Percentiles rank a stretch among this genome's conserved stretches.
Conservation (phyloP, 2,797 vertebrate species). For the Chrysocyon brachyurus region DNA sequence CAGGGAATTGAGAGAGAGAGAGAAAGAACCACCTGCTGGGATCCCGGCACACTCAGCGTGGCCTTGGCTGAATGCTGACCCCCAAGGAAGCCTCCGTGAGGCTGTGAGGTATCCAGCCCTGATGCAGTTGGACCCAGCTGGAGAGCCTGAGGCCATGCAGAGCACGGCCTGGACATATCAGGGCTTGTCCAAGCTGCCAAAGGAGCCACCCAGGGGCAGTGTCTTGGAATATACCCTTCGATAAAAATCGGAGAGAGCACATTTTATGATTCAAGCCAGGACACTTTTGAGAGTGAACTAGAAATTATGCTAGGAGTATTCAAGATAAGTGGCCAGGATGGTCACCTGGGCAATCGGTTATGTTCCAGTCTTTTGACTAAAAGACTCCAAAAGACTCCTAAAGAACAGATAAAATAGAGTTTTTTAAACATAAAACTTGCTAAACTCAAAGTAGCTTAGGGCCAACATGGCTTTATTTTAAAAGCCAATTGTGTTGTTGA, state of each 20-base stretch:
- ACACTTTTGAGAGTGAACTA: not conserved
- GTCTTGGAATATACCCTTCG: not conserved
- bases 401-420: not conserved
- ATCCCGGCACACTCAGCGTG: not conserved
- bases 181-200: not conserved
- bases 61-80: not conserved
- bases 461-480: slow-evolving; percentile 75
- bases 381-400: not conserved
- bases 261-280: not conserved
- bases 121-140: not conserved
- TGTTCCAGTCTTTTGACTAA: not conserved
- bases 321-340: not conserved
- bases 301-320: not conserved
- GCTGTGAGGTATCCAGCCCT: not conserved
- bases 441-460: not conserved
- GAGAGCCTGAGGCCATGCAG: not conserved
- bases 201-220: not conserved
- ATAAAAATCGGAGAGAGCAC: not conserved
- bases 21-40: not conserved
- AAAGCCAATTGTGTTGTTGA: slow-evolving; percentile 87
- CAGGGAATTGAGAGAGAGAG: not conserved
- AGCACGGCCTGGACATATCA: not conserved
- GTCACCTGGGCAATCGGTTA: not conserved
- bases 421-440: slow-evolving; percentile 6
- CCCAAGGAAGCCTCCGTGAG: not conserved